Conservation (phyloP, 2,888 invertebrate genomes). For the Periphyllus acericola region DNA sequence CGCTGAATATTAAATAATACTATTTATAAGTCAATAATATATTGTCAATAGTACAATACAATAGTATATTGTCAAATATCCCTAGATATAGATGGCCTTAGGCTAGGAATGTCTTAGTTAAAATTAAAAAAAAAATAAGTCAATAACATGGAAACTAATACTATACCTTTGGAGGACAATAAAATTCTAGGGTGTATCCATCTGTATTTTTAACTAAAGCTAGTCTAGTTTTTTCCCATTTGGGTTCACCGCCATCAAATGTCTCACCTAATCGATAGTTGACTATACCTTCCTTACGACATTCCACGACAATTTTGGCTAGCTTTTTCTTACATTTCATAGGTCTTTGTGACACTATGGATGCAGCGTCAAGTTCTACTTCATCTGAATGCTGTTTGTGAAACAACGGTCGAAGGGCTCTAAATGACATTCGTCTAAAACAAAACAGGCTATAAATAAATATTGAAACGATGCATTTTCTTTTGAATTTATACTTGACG, state of each 20-base stretch:
- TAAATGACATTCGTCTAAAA: slow-evolving; percentile 87
- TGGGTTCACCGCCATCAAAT: slow-evolving; percentile 85
- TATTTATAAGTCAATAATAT: background rate
- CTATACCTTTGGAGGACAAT: slow-evolving; percentile 87
- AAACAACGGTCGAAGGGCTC: slow-evolving; percentile 86
- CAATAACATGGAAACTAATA: background rate
- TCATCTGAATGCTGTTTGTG: slow-evolving; percentile 93
- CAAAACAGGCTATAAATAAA: slow-evolving; percentile 76
- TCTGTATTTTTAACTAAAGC: slow-evolving; percentile 88
- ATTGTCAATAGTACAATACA: too few relatives aligned
- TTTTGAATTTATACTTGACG: too few relatives aligned
- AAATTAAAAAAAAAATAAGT: background rate
- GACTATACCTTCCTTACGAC: slow-evolving; percentile 92
- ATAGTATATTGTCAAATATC: too few relatives aligned
- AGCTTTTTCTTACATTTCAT: slow-evolving; percentile 85
- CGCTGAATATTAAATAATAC: background rate
- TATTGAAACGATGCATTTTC: too few relatives aligned
- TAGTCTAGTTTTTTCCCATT: slow-evolving; percentile 93
- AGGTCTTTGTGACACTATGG: slow-evolving; percentile 69
- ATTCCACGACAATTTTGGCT: slow-evolving; percentile 92
- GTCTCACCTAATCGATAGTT: slow-evolving; percentile 93
- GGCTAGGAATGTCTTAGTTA: too few relatives aligned
- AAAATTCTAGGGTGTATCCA: slow-evolving; percentile 95
- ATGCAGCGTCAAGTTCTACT: slow-evolving; percentile 73
- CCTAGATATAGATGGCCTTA: too few relatives aligned